Evolutionary conservation across 1,140 invertebrate species (phyloP), one percentile per base, ranked within the genome.

Genomic region (Zaprionus kolodkinae): DNA sequence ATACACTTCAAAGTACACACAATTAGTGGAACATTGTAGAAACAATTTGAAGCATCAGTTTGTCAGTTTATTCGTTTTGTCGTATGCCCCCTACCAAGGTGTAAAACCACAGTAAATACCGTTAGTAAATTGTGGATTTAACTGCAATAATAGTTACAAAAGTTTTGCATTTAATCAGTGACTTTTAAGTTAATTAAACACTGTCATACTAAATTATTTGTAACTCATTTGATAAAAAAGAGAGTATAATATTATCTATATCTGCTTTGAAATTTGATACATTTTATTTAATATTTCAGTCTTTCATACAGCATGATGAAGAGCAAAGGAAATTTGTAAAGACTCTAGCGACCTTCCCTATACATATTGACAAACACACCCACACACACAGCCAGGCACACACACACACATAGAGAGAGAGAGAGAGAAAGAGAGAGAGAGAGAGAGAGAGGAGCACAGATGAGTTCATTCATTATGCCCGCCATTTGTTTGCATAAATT

Each of bases 401-500:
- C 13, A 52, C 3, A 15, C 35, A 59, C 40, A 3, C 38, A 55
- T 27, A 15, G 30, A 59, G 13, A 27, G 13, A 36, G 11, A 15
- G 30, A 59, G 13, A 27, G 13, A 36, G 11, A 15, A 17, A 59
- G 13, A 27, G 13, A 36, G 11, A 15, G 30, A 59, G 13, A 27
- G 13, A 36, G 11, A 15, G 30, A 59, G 13, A 27, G 13, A 36
- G 11, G 38, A 4, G 33, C 38, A 57, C 56, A 33, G 17, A 25
- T 55, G 57, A 73, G 50, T 69, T 69, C 38, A 69, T 73, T 69
- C 57, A 68, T 62, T 69, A 73, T 69, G 54, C 40, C 57, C 59
- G 59, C 33, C 43, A 64, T 54, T 59, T 57, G 67, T 70, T 75
- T 75, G 67, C 72, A 75, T 75, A 75, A 70, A 75, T 75, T 75